These are phyloP conservation scores for Botia kubotai DNA, from an alignment of 2,797 vertebrate species.

Conservation along the genomic window DNA sequence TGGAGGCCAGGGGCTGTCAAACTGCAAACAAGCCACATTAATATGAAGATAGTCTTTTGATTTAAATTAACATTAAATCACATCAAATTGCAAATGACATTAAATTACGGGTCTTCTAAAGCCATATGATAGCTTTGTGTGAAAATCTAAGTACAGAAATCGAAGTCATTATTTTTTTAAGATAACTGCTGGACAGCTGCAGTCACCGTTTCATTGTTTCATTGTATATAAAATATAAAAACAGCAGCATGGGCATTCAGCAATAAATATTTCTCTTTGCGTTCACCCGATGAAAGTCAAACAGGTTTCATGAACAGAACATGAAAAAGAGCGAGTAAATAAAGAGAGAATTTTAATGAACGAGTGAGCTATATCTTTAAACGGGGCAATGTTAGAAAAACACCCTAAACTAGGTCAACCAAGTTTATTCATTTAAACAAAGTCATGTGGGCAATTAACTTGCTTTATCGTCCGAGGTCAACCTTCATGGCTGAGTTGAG, in stretches of 20 bases:
- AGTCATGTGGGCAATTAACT: slow-evolving; percentile 5
- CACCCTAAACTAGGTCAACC: not conserved
- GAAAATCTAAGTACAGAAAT: not conserved
- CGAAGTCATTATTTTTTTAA: no score
- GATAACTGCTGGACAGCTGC: no score
- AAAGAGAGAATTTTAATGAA: not conserved
- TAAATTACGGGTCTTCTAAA: not conserved
- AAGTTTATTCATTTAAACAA: slow-evolving; percentile 14
- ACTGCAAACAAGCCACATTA: no score
- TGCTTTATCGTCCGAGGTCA: slow-evolving; percentile 31
- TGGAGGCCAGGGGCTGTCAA: no score
- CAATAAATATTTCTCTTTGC: not conserved
- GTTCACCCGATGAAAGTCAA: not conserved
- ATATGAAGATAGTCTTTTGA: not conserved
- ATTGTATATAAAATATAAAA: not conserved
- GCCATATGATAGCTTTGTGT: not conserved
- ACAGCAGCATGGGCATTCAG: not conserved
- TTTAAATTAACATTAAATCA: not conserved
- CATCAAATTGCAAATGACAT: no score
- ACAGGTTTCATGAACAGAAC: not conserved
- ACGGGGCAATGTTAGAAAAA: not conserved
- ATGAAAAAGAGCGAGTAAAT: not conserved
- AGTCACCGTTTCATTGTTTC: not conserved
- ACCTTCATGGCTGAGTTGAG: slow-evolving; percentile 31
- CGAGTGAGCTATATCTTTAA: not conserved